These are phyloP conservation scores for Leptopilina boulardi DNA, from an alignment of 1,140 invertebrate species.

Conservation along the genomic window DNA sequence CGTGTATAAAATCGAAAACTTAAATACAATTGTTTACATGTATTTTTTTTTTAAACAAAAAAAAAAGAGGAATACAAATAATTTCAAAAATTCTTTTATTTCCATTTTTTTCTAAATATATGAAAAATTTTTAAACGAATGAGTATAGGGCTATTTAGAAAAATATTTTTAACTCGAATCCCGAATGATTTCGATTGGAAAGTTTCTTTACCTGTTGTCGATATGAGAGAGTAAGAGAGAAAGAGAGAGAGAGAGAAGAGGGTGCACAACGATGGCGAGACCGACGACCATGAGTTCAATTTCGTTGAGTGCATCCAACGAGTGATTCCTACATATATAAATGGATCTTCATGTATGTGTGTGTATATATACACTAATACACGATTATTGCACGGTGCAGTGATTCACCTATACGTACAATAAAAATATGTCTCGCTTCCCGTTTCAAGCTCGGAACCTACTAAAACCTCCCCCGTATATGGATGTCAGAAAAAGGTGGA, in stretches of 20 bases:
- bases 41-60: neutral
- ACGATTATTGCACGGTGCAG: constrained; percentile 49
- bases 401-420: constrained; percentile 65
- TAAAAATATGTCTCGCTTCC: constrained; percentile 64
- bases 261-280: constrained; percentile 52
- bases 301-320: constrained; percentile 73
- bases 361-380: constrained; percentile 44
- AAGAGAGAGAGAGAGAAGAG: constrained; percentile 36
- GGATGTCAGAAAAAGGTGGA: constrained; percentile 58
- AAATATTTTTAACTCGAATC: neutral
- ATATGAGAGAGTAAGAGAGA: neutral
- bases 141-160: neutral
- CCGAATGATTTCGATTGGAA: constrained; percentile 44
- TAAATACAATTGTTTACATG: neutral
- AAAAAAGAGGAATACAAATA: neutral
- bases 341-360: constrained; percentile 46
- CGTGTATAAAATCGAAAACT: neutral
- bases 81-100: no score
- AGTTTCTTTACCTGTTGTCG: constrained; percentile 46
- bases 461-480: constrained; percentile 66
- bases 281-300: constrained; percentile 68
- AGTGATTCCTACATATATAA: constrained; percentile 59
- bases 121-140: neutral
- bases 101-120: no score
- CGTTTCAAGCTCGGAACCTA: constrained; percentile 18